Percentiles rank a stretch among this genome's conserved stretches.
These are phyloP conservation scores for Clinocottus analis DNA, from an alignment of 2,113 vertebrate species.

Conservation along the genomic window DNA sequence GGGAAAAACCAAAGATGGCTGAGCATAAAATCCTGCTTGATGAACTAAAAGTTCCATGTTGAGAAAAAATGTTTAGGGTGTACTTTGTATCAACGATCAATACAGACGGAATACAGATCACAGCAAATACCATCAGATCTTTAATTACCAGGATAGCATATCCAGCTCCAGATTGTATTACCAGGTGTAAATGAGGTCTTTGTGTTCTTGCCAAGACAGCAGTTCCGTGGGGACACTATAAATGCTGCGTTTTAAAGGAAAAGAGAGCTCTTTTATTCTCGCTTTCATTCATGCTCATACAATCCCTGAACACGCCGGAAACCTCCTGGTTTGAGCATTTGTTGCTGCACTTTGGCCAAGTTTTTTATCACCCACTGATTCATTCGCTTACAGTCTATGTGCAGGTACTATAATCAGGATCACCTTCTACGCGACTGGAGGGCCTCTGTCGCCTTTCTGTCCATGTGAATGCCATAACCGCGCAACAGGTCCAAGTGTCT, in stretches of 20 bases:
- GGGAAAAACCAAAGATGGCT: background rate
- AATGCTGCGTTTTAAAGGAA: background rate
- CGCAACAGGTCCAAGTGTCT: conserved; percentile 49
- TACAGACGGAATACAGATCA: background rate
- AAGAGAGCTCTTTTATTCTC: background rate
- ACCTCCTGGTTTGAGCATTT: conserved; percentile 25
- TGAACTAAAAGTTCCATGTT: background rate
- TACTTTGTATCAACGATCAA: background rate
- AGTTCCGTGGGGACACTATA: background rate
- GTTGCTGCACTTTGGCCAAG: conserved; percentile 6
- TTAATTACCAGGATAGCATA: background rate
- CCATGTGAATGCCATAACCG: conserved; percentile 15
- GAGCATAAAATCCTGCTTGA: background rate
- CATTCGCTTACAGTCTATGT: conserved; percentile 13
- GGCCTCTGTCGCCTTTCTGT: conserved; percentile 21
- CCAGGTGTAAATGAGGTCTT: conserved; percentile 2
- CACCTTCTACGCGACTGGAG: conserved; percentile 3
- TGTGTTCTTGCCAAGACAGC: conserved; percentile 2
- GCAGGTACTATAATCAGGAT: conserved; percentile 37
- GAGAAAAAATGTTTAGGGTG: background rate
- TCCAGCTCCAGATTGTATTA: background rate
- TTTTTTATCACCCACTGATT: conserved; percentile 39
- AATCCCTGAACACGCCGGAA: background rate
- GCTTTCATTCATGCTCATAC: background rate
- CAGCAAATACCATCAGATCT: background rate